Base-by-base conservation (phyloP, 2,888 invertebrate species). In the Netelia fuscicornis region DNA sequence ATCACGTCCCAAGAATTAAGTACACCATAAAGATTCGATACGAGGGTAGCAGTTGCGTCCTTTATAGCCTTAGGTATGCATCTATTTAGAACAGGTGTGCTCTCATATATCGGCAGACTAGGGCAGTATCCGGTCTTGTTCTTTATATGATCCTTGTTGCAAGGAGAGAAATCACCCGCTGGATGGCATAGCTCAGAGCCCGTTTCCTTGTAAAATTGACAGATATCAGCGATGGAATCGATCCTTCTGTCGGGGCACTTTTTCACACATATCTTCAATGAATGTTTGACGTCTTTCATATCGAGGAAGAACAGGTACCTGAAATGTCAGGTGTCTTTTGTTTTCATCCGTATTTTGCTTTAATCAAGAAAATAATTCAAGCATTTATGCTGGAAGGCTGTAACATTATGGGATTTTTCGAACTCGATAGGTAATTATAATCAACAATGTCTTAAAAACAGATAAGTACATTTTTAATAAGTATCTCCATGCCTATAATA, bases 1-100 rank as follows among this genome's bases (percentile, higher is more conserved):
- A 98, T 96, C 48, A 97, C 96, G 92, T 98, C 98, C 97, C 98
- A 98, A 89, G 97, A 97, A 92, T 98, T 98, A 64, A 98, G 95
- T 89, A 97, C 95, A 5, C 96, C 96, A 94, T 98, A 98, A 89
- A 98, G 95, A 92, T 97, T 96, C 70, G 95, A 95, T 83, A 96
- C 95, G 37, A 97, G 95, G 87, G 95, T 95, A 56, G 95, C 94
- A 0, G 96, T 95, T 10, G 96, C 94, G 77, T 97, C 96, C 87
- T 96, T 95, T 9, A 97, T 95, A 62, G 96, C 95, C 90, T 95
- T 95, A 5, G 98, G 98, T 88, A 98, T 96, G 94, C 99, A 99
- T 82, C 98, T 96, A 93, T 98, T 98, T 80, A 98, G 94, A 44
- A 99, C 95, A 2, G 98, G 96, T 79, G 95, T 95, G 90, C 98